These are phyloP conservation scores for Drosophila ficusphila DNA, from an alignment of 1,140 invertebrate species.

Conservation along the genomic window DNA sequence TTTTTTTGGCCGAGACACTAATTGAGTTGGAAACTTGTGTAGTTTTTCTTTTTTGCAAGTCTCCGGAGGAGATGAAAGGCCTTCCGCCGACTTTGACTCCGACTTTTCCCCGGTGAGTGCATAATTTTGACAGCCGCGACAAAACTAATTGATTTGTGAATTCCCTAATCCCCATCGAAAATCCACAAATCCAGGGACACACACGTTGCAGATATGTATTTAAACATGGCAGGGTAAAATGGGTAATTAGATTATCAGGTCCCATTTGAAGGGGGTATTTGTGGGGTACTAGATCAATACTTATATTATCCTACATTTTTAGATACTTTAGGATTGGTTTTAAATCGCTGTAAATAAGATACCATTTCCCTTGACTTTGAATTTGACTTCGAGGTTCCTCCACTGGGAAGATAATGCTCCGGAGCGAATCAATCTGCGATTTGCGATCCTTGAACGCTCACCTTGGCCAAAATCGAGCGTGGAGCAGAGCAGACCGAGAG, in stretches of 20 bases:
- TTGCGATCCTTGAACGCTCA: conserved; percentile 24
- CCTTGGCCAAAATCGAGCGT: conserved; percentile 8
- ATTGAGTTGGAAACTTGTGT: conserved; percentile 77
- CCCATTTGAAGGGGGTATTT: not conserved
- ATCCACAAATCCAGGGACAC: conserved; percentile 60
- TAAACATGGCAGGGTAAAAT: not conserved
- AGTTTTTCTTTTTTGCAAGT: conserved; percentile 66
- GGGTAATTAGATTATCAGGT: not conserved
- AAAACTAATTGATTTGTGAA: conserved; percentile 81
- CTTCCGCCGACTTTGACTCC: conserved; percentile 33
- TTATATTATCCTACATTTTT: no score
- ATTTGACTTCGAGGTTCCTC: not conserved
- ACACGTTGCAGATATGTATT: conserved; percentile 45
- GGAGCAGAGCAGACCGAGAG: conserved; percentile 24
- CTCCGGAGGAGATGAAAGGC: conserved; percentile 59
- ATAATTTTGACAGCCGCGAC: conserved; percentile 78
- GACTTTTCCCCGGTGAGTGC: conserved; percentile 58
- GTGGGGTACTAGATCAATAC: no score
- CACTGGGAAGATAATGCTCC: not conserved
- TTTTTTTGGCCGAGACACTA: conserved; percentile 63
- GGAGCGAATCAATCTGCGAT: conserved; percentile 35
- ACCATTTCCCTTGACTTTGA: not conserved
- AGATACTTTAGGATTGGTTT: no score
- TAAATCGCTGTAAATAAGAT: not conserved
- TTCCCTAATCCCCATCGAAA: conserved; percentile 58